phyloP scores from a whole-genome alignment of 1,140 invertebrate species.

The Helicorthomorpha holstii region DNA sequence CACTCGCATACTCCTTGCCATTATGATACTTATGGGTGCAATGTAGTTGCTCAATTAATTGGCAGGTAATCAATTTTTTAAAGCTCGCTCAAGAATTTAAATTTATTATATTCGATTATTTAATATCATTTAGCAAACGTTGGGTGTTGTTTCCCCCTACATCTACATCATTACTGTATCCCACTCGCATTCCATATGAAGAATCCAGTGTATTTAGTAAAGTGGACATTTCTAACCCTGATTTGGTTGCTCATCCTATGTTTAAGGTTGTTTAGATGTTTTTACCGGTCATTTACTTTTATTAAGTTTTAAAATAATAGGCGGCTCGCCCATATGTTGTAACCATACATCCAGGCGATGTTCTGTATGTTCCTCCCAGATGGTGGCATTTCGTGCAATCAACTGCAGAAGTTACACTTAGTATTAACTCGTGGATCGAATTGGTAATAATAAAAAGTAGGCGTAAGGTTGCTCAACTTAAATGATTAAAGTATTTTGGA shows the following conservation, averaged over 20 bases:
- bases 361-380: conserved; percentile 66
- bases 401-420: conserved; percentile 49
- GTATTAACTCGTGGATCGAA: conserved; percentile 77
- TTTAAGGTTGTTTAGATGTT: conserved; percentile 25
- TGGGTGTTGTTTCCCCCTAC: conserved; percentile 85
- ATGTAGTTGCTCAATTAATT: conserved; percentile 72
- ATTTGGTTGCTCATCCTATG: conserved; percentile 20
- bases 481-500: background rate
- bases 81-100: background rate
- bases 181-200: conserved; percentile 84
- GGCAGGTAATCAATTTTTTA: conserved; percentile 41
- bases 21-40: conserved; percentile 84
- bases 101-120: conserved; percentile 10
- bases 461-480: background rate
- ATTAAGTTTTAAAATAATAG: background rate
- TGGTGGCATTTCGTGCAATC: conserved; percentile 94
- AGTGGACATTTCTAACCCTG: conserved; percentile 32
- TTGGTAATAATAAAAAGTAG: conserved; percentile 27
- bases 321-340: conserved; percentile 33
- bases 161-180: conserved; percentile 42
- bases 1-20: conserved; percentile 86
- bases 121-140: conserved; percentile 47
- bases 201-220: conserved; percentile 88
- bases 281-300: too few species aligned
- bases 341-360: conserved; percentile 60